These are phyloP conservation scores for Phodopus roborovskii DNA, from an alignment of 2,113 vertebrate species.

Conservation along the genomic window DNA sequence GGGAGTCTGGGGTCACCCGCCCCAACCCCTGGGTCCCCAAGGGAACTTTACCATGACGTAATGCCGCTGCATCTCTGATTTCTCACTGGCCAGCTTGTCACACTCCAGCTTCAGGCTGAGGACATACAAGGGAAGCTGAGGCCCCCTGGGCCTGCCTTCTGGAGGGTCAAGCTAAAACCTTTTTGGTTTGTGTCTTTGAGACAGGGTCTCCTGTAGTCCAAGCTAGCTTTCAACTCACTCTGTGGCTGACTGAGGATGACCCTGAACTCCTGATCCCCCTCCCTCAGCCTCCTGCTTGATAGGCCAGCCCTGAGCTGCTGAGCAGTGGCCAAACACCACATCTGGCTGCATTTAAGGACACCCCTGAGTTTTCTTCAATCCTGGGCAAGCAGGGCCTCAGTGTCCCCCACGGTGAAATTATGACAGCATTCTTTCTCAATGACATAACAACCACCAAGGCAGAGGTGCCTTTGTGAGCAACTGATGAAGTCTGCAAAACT, in stretches of 20 bases:
- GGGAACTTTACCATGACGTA: constrained; percentile 95
- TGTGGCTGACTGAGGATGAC: not conserved
- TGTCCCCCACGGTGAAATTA: not conserved
- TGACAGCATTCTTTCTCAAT: not conserved
- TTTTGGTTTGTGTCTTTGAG: not conserved
- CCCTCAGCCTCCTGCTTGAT: not conserved
- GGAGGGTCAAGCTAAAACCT: not conserved
- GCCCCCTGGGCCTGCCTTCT: not conserved
- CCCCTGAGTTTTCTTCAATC: not conserved
- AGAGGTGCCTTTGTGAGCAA: not conserved
- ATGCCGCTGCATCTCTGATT: constrained; percentile 99
- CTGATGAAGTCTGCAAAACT: not conserved
- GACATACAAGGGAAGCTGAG: constrained; percentile 47
- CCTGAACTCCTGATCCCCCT: too few species aligned
- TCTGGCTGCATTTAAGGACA: not conserved
- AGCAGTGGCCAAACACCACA: not conserved
- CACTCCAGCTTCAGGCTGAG: constrained; percentile 97
- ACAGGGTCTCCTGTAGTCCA: not conserved
- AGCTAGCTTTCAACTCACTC: not conserved
- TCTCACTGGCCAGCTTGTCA: constrained; percentile 98
- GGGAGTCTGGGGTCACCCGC: not conserved
- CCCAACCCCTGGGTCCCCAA: fast-evolving
- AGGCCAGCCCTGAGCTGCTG: too few species aligned
- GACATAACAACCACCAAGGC: not conserved
- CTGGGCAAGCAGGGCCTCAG: not conserved